These are phyloP conservation scores for Castor canadensis DNA, from an alignment of 2,113 vertebrate species.

Conservation along the genomic window DNA sequence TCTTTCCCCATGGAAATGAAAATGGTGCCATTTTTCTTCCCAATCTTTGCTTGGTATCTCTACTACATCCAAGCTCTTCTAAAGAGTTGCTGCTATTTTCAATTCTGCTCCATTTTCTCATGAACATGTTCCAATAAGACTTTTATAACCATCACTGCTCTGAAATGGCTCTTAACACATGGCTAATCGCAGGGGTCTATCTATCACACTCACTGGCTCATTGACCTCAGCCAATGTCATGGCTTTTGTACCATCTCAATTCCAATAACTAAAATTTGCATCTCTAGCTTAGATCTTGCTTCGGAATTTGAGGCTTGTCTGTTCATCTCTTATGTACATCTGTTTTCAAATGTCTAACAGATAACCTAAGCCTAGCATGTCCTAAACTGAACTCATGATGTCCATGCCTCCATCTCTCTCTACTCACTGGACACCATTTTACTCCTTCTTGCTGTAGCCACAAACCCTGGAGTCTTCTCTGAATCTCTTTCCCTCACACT, in stretches of 20 bases:
- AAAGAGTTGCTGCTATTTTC: background rate
- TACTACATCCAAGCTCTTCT: background rate
- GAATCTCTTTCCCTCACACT: background rate
- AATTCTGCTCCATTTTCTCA: background rate
- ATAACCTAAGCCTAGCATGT: background rate
- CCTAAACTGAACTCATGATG: background rate
- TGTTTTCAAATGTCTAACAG: background rate
- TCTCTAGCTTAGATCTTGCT: background rate
- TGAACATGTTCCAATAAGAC: background rate
- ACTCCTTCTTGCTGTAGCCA: background rate
- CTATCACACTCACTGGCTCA: background rate
- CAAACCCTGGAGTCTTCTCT: background rate
- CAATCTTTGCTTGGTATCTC: background rate
- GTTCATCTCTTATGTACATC: background rate
- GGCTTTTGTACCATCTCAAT: too few species aligned
- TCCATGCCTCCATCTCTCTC: background rate
- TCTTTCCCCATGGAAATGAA: too few species aligned
- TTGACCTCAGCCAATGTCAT: background rate
- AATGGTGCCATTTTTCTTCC: background rate
- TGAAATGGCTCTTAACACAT: background rate
- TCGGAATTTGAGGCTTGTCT: background rate
- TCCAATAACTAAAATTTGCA: background rate
- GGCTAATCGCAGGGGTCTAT: background rate
- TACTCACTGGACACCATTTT: background rate
- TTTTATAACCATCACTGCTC: background rate